Evolutionary conservation across 2,797 vertebrate species (phyloP), one percentile per base, ranked within the genome.

Genomic region (Huso huso): DNA sequence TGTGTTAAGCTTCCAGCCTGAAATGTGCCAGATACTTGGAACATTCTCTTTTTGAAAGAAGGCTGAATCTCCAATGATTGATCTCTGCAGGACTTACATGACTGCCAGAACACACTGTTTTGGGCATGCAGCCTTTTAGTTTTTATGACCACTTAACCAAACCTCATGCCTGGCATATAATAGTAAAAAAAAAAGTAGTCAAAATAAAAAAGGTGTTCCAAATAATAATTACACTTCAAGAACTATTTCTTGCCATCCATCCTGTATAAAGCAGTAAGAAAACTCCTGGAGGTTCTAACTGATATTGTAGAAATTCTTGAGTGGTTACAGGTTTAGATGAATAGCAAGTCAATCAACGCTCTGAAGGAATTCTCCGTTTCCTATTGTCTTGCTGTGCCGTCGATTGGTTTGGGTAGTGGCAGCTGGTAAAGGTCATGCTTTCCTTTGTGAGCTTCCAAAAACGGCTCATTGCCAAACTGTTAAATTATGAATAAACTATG

Each of bases 401-500:
- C 85, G 84, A 83, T 86, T 86, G 89, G 87, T 88, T 89, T 87
- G 81, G 87, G 87, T 76, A 89, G 87, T 77, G 89, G 89, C 90
- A 92, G 89, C 88, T 92, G 90, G 88, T 87, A 87, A 86, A 88
- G 89, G 88, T 90, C 89, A 90, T 88, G 86, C 59, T 89, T 88
- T 88, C 89, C 87, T 88, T 90, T 88, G 87, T 89, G 86, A 90
- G 84, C 83, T 84, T 86, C 87, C 86, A 88, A 88, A 88, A 66
- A 68, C 89, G 87, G 88, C 88, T 88, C 86, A 85, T 86, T 87
- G 88, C 89, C 88, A 90, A 89, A 85, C 87, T 87, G 84, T 84
- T 90, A 91, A 89, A 91, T 89, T 90, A 91, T 91, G 90, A 92
- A 91, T 91, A 92, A 90, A 88, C 85, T 90, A 89, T 87, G 88